These are phyloP conservation scores for Synergus japonicus DNA, from an alignment of 2,888 invertebrate genomes.

Conservation along the genomic window DNA sequence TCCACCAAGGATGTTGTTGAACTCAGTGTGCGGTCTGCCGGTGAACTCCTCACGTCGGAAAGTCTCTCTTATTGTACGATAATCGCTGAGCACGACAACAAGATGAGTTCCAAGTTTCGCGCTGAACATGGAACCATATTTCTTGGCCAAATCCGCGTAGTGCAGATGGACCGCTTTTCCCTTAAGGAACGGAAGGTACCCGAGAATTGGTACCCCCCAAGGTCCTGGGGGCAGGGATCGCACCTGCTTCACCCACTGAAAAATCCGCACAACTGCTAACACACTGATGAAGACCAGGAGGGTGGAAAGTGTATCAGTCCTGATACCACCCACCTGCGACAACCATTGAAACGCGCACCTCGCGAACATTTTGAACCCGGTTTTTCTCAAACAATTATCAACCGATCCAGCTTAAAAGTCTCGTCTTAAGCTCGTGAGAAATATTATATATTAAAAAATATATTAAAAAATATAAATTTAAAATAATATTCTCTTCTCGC, in stretches of 20 bases:
- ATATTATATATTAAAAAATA: not conserved
- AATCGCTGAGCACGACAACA: constrained; percentile 91
- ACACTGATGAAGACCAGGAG: constrained; percentile 79
- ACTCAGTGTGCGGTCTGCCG: constrained; percentile 91
- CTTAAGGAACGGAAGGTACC: constrained; percentile 90
- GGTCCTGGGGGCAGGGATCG: constrained; percentile 90
- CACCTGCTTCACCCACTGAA: constrained; percentile 74
- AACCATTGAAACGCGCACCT: constrained; percentile 66
- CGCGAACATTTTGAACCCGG: constrained; percentile 65
- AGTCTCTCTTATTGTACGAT: constrained; percentile 90
- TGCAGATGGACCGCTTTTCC: constrained; percentile 85
- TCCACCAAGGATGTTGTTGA: constrained; percentile 91
- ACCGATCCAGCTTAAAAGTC: constrained; percentile 8
- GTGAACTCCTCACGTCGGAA: constrained; percentile 93
- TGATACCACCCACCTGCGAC: constrained; percentile 62
- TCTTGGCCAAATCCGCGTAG: constrained; percentile 86
- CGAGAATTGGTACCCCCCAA: constrained; percentile 91
- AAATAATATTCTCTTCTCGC: not conserved
- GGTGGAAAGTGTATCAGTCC: constrained; percentile 62
- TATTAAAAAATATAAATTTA: too few relatives aligned
- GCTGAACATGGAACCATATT: constrained; percentile 90
- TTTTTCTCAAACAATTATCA: constrained; percentile 9
- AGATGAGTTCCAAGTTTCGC: constrained; percentile 89
- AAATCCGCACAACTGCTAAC: constrained; percentile 73
- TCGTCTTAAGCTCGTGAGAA: not conserved